A percentile compares a stretch with the other conserved stretches of the same genome.
phyloP scores from a whole-genome alignment of 1,140 invertebrate genomes.

The Oryzaephilus surinamensis region DNA sequence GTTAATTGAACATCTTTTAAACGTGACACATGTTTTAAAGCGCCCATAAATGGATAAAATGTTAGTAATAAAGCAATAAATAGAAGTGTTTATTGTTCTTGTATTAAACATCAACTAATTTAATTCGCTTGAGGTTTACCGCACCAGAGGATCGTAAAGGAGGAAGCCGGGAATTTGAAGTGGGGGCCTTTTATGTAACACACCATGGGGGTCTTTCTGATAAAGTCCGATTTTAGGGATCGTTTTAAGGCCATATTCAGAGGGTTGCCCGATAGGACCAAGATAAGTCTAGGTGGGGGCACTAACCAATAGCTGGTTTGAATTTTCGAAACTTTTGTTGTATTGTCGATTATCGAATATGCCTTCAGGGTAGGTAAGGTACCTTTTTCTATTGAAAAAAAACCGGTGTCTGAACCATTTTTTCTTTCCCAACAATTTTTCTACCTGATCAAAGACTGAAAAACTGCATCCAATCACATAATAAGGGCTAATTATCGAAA shows the following conservation, averaged over 20 bases:
- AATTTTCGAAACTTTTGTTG: constrained; percentile 24
- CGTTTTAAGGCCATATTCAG: constrained; percentile 20
- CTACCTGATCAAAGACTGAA: too few species aligned
- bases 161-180: constrained; percentile 15
- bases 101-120: too few species aligned
- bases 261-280: constrained; percentile 22
- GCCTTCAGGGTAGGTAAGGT: constrained; percentile 5
- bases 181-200: too few species aligned
- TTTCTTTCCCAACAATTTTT: constrained; percentile 7
- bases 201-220: constrained; percentile 20
- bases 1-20: too few species aligned
- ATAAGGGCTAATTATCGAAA: too few species aligned
- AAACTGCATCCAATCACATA: too few species aligned
- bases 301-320: constrained; percentile 20
- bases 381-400: constrained; percentile 5
- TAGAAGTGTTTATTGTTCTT: too few species aligned
- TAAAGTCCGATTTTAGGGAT: constrained; percentile 19
- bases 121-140: constrained; percentile 26
- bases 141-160: constrained; percentile 13
- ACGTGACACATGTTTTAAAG: too few species aligned
- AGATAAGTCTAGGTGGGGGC: constrained; percentile 15
- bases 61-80: too few species aligned
- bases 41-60: too few species aligned
- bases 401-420: constrained; percentile 4
- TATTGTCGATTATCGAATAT: constrained; percentile 8